Evolutionary conservation across 2,888 invertebrate genomes (phyloP).

Genomic region (Latrodectus hesperus): DNA sequence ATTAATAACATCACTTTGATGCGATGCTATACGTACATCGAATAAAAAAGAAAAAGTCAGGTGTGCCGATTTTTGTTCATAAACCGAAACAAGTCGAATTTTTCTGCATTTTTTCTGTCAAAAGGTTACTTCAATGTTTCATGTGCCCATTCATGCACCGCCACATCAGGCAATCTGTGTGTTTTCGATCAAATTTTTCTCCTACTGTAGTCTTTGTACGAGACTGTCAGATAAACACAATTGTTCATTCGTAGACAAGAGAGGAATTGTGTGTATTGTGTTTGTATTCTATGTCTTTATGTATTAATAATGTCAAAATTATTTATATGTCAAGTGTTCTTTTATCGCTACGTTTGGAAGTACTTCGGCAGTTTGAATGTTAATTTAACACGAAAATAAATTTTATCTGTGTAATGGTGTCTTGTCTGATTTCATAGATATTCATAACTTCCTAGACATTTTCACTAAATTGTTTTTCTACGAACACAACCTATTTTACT

Average conservation of each 20-base stretch:
- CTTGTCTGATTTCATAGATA: not conserved
- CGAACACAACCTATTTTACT: too few relatives aligned
- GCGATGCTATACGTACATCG: not conserved
- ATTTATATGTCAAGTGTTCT: conserved; percentile 54
- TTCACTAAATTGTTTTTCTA: too few relatives aligned
- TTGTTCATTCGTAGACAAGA: conserved; percentile 43
- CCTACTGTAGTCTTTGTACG: conserved; percentile 49
- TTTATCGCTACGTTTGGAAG: conserved; percentile 54
- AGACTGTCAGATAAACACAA: conserved; percentile 20
- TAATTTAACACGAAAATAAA: conserved; percentile 64
- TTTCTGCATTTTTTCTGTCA: conserved; percentile 19
- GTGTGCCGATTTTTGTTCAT: not conserved
- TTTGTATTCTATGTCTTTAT: conserved; percentile 59
- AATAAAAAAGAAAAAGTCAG: not conserved
- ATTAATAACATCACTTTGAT: not conserved
- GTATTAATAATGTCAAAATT: conserved; percentile 34
- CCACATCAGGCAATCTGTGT: conserved; percentile 41
- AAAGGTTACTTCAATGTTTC: conserved; percentile 13
- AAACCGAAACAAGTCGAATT: not conserved
- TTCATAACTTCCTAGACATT: not conserved
- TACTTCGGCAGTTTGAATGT: conserved; percentile 46
- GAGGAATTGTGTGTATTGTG: conserved; percentile 49
- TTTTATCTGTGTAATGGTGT: conserved; percentile 57
- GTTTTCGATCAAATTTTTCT: conserved; percentile 62
- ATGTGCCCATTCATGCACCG: conserved; percentile 50